Evolutionary conservation across 2,797 vertebrate species (phyloP).

Genomic region (Lagocephalus sceleratus): DNA sequence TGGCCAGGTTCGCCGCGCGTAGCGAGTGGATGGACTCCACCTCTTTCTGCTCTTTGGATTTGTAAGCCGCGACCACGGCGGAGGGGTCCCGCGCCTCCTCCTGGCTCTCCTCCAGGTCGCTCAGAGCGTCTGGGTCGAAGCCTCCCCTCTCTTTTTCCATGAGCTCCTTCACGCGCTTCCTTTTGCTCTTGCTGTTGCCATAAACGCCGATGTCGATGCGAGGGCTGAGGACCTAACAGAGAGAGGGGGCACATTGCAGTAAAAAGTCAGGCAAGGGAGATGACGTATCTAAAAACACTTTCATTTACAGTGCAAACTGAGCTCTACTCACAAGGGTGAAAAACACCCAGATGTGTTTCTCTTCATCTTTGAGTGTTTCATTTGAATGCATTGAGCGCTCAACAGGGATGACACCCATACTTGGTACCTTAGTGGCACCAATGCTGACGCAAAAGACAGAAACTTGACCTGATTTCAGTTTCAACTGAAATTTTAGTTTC

Average conservation of each 20-base stretch:
- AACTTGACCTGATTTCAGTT: too few relatives aligned
- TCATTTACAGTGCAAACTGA: background rate
- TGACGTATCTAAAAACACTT: background rate
- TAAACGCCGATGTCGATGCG: constrained; percentile 93
- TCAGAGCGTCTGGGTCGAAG: constrained; percentile 85
- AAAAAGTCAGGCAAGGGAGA: background rate
- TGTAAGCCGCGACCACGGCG: constrained; percentile 91
- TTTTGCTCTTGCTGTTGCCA: constrained; percentile 90
- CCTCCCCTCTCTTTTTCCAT: constrained; percentile 89
- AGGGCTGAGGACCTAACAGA: constrained; percentile 88
- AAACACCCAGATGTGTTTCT: too few relatives aligned
- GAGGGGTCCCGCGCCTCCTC: constrained; percentile 91
- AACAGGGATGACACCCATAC: too few relatives aligned
- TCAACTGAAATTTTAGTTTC: too few relatives aligned
- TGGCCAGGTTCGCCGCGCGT: constrained; percentile 90
- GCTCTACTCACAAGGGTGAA: too few relatives aligned
- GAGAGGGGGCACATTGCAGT: background rate
- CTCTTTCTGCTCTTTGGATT: constrained; percentile 93
- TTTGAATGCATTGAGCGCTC: too few relatives aligned
- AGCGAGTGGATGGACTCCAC: constrained; percentile 93
- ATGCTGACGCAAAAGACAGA: too few relatives aligned
- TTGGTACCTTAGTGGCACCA: too few relatives aligned
- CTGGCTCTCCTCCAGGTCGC: constrained; percentile 86
- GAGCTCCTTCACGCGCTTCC: constrained; percentile 90
- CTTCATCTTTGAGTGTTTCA: too few relatives aligned